A percentile compares a stretch with the other conserved stretches of the same genome.
Evolutionary conservation across 2,888 invertebrate genomes (phyloP).

Genomic region (Megaustenia siamemsis): DNA sequence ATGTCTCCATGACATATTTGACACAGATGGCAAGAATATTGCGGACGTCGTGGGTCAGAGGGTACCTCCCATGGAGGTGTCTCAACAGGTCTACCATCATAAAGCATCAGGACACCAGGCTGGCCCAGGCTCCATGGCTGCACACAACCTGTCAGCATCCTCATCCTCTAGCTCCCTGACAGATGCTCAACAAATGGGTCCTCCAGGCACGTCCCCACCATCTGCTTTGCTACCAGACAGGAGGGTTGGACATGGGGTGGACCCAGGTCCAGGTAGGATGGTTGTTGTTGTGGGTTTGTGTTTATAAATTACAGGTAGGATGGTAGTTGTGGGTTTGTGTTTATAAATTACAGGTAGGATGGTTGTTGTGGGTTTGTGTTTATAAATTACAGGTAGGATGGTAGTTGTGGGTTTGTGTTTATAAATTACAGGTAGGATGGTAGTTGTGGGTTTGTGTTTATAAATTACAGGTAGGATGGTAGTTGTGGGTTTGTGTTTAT

Average conservation of each 20-base stretch:
- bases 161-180: slow-evolving; percentile 23
- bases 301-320: no score
- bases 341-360: no score
- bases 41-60: not conserved
- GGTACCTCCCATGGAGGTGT: not conserved
- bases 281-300: no score
- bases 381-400: no score
- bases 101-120: not conserved
- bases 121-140: not conserved
- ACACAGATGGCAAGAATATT: slow-evolving; percentile 13
- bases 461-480: no score
- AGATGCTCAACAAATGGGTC: slow-evolving; percentile 22
- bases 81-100: slow-evolving; percentile 2
- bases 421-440: no score
- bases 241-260: slow-evolving; percentile 33
- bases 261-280: slow-evolving; percentile 5
- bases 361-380: no score
- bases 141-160: slow-evolving; percentile 4
- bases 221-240: slow-evolving; percentile 10
- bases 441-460: no score
- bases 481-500: no score
- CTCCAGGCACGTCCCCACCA: not conserved
- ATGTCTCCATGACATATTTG: not conserved
- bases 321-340: no score
- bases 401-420: no score